A percentile compares a stretch with the other conserved stretches of the same genome.
Conservation (phyloP, 1,140 invertebrate species). For the Brachionus rubens region DNA sequence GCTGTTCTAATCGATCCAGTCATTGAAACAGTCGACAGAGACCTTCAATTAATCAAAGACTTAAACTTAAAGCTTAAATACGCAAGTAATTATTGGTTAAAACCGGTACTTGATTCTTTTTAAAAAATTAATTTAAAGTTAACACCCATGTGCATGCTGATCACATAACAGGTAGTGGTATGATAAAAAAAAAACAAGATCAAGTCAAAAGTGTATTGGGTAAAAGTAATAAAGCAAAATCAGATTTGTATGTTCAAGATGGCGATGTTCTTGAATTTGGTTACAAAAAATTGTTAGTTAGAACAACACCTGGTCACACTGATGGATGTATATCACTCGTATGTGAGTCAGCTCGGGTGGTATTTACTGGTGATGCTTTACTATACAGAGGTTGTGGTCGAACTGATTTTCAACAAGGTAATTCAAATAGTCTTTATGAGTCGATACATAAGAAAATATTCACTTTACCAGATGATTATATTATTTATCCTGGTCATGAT, state of each 20-base stretch:
- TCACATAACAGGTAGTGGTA: slow-evolving; percentile 77
- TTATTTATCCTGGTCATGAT: slow-evolving; percentile 89
- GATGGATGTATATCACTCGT: slow-evolving; percentile 78
- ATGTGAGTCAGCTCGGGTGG: slow-evolving; percentile 69
- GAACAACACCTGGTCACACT: slow-evolving; percentile 85
- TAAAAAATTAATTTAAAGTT: no score
- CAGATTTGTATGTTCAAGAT: slow-evolving; percentile 74
- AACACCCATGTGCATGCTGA: slow-evolving; percentile 99
- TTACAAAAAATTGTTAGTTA: slow-evolving; percentile 48
- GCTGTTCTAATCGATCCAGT: slow-evolving; percentile 95
- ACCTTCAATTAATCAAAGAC: slow-evolving; percentile 53
- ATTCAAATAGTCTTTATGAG: slow-evolving; percentile 73
- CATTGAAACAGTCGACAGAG: slow-evolving; percentile 68
- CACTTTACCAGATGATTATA: slow-evolving; percentile 76
- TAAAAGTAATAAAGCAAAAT: slow-evolving; percentile 72
- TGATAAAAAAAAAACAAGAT: slow-evolving; percentile 11
- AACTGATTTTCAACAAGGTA: slow-evolving; percentile 67
- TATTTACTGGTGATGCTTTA: slow-evolving; percentile 91
- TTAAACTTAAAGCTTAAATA: slow-evolving; percentile 71
- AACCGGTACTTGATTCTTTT: slow-evolving; percentile 47
- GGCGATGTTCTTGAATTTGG: slow-evolving; percentile 73
- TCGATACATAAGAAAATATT: slow-evolving; percentile 87
- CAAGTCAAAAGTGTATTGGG: not conserved
- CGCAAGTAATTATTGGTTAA: slow-evolving; percentile 67
- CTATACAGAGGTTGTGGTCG: slow-evolving; percentile 74